Conservation (phyloP, 2,797 vertebrate species). For the Liparis tanakae region DNA sequence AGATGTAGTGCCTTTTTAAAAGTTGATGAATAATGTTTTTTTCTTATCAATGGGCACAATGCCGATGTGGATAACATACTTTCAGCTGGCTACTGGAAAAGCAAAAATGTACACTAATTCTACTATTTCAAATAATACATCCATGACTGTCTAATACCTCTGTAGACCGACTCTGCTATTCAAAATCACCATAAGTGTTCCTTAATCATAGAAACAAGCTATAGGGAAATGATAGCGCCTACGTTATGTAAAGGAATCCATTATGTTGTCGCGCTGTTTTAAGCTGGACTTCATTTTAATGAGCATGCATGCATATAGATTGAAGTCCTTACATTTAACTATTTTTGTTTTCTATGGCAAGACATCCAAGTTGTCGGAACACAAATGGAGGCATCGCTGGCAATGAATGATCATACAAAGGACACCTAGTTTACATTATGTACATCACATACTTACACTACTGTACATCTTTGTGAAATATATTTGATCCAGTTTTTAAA, state of each 20-base stretch:
- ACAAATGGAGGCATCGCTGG: slow-evolving; percentile 8
- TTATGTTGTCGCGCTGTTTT: slow-evolving; percentile 47
- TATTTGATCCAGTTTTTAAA: slow-evolving; percentile 19
- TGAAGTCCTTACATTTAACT: slow-evolving; percentile 22
- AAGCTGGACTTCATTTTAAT: slow-evolving; percentile 40
- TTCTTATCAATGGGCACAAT: slow-evolving; percentile 64
- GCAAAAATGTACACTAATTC: slow-evolving; percentile 41
- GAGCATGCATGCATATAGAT: slow-evolving; percentile 26
- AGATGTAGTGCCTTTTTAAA: slow-evolving; percentile 80
- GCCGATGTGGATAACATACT: slow-evolving; percentile 59
- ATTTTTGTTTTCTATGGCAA: slow-evolving; percentile 21
- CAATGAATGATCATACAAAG: slow-evolving; percentile 11
- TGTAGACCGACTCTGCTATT: slow-evolving; percentile 54
- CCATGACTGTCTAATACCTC: slow-evolving; percentile 38
- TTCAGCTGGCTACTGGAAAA: slow-evolving; percentile 82
- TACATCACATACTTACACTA: slow-evolving; percentile 13
- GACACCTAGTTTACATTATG: slow-evolving; percentile 20
- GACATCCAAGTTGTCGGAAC: slow-evolving; percentile 23
- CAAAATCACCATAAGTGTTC: slow-evolving; percentile 58
- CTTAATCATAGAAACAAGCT: slow-evolving; percentile 38
- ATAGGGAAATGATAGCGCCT: slow-evolving; percentile 62
- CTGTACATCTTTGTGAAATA: slow-evolving; percentile 7
- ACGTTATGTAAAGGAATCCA: slow-evolving; percentile 52
- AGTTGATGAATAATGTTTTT: slow-evolving; percentile 67
- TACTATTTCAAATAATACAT: slow-evolving; percentile 40